Evolutionary conservation across 2,888 invertebrate genomes (phyloP).

Genomic region (Lasioglossum calceatum): DNA sequence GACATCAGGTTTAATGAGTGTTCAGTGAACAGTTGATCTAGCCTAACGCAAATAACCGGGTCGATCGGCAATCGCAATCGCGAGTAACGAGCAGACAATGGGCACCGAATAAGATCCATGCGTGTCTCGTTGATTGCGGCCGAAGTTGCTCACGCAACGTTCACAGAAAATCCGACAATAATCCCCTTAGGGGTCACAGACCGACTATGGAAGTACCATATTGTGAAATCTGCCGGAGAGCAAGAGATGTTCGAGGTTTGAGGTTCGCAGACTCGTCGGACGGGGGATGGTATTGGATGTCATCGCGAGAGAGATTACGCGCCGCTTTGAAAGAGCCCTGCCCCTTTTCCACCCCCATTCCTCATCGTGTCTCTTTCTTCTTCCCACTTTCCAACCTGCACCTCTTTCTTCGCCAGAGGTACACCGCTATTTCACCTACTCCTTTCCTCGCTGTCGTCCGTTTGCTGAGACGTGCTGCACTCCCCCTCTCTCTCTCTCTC

Average conservation of each 20-base stretch:
- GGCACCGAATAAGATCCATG: constrained; percentile 29
- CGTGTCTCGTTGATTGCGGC: constrained; percentile 38
- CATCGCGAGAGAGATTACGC: constrained; percentile 81
- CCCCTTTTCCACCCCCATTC: constrained; percentile 45
- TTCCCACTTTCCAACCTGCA: constrained; percentile 16
- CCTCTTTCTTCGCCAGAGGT: constrained; percentile 35
- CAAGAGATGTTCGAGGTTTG: constrained; percentile 67
- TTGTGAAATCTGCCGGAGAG: constrained; percentile 72
- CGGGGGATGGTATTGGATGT: constrained; percentile 79
- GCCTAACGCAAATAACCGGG: background rate
- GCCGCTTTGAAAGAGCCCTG: constrained; percentile 76
- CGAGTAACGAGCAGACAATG: constrained; percentile 12
- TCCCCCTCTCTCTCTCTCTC: background rate
- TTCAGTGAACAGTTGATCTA: background rate
- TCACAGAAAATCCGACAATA: constrained; percentile 57
- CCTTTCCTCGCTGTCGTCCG: constrained; percentile 46
- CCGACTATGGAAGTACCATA: constrained; percentile 70
- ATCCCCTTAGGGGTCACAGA: constrained; percentile 67
- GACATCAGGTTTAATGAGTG: background rate
- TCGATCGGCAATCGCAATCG: background rate
- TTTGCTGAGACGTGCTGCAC: constrained; percentile 53
- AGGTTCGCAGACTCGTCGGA: constrained; percentile 72
- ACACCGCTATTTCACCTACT: constrained; percentile 61
- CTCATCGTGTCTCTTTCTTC: constrained; percentile 27
- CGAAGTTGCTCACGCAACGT: constrained; percentile 35